Percentiles rank a stretch among this genome's conserved stretches.
Conservation (phyloP, 23 tunicate genomes). For the Trididemnum nubilum region DNA sequence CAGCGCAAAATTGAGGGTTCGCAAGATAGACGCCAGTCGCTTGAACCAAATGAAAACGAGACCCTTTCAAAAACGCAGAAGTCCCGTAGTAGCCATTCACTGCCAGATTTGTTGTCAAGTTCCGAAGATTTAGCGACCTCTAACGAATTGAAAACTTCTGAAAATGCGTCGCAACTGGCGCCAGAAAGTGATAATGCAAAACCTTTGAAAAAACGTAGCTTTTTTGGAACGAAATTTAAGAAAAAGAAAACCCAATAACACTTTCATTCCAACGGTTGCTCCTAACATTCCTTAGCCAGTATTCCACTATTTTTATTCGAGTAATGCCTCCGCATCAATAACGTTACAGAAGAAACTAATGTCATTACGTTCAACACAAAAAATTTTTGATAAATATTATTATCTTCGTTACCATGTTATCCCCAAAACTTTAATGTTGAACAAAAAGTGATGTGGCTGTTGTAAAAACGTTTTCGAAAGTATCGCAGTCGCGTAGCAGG, state of each 20-base stretch:
- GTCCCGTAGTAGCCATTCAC: conserved; percentile 17
- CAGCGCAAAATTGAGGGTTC: neutral
- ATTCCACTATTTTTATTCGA: too few species aligned
- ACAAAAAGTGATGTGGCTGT: too few species aligned
- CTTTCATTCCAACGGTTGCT: too few species aligned
- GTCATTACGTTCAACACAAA: too few species aligned
- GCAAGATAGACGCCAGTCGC: neutral
- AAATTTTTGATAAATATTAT: too few species aligned
- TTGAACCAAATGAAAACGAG: neutral
- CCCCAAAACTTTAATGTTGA: too few species aligned
- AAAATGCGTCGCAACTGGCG: neutral
- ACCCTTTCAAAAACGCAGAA: neutral
- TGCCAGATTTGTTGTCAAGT: conserved; percentile 14
- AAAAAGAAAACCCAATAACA: conserved; percentile 1
- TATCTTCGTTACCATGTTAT: too few species aligned
- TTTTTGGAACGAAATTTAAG: conserved; percentile 1
- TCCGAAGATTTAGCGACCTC: neutral
- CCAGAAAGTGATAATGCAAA: neutral
- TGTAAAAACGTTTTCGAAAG: too few species aligned
- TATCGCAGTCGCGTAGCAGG: too few species aligned
- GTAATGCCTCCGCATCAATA: too few species aligned
- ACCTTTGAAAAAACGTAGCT: neutral
- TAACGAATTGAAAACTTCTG: neutral
- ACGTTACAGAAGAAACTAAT: too few species aligned
- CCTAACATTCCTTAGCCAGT: too few species aligned